Evolutionary conservation across 2,888 invertebrate species (phyloP).

Genomic region (Trachelus stipa): DNA sequence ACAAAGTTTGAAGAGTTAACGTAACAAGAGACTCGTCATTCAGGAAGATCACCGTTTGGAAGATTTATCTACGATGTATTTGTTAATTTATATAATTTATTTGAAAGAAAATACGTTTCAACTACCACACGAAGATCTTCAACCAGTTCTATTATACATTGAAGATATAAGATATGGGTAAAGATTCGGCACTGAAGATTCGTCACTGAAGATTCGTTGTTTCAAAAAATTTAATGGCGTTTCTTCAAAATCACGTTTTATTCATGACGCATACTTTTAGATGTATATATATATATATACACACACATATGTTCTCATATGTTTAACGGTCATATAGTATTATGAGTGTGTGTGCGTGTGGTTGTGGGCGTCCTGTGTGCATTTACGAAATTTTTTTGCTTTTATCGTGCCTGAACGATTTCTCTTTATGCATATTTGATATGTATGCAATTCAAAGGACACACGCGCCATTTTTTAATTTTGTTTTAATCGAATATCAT

Average conservation of each 20-base stretch:
- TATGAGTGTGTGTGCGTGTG: too few relatives aligned
- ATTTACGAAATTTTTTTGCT: neutral
- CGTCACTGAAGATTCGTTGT: neutral
- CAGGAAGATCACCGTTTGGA: constrained; percentile 21
- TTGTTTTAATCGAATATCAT: neutral
- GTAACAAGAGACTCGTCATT: constrained; percentile 6
- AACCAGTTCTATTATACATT: neutral
- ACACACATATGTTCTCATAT: neutral
- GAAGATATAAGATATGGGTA: neutral
- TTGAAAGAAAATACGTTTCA: neutral
- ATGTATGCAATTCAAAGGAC: neutral
- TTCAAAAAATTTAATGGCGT: neutral
- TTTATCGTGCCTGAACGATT: neutral
- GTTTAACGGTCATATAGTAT: neutral
- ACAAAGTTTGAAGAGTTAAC: constrained; percentile 13
- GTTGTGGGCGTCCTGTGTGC: too few relatives aligned
- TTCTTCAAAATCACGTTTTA: neutral
- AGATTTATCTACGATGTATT: constrained; percentile 14
- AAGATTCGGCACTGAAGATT: neutral
- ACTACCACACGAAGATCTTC: neutral
- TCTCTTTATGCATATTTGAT: neutral
- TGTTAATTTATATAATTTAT: neutral
- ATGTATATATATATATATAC: neutral
- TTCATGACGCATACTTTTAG: too few relatives aligned
- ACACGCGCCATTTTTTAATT: neutral